Evolutionary conservation across 2,113 vertebrate genomes (phyloP).

Genomic region (Glaucidium brasilianum): DNA sequence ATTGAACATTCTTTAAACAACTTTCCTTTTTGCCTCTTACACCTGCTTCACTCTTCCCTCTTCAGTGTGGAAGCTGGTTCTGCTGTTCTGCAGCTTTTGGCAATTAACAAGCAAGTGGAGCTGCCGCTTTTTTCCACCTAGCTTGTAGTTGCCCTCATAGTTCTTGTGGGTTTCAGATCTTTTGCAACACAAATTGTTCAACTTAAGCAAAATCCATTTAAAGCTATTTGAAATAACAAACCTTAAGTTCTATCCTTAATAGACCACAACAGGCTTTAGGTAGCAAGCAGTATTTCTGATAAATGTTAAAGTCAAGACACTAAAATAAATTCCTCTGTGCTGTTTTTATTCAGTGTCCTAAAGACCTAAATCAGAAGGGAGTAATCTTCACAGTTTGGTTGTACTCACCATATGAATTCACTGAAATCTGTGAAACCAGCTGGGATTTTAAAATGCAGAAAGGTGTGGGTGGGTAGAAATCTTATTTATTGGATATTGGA

Average conservation of each 20-base stretch:
- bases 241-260: accelerated
- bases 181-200: not conserved
- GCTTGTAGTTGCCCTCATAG: not conserved
- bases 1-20: not conserved
- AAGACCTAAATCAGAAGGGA: not conserved
- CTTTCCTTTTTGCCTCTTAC: not conserved
- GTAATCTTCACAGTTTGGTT: not conserved
- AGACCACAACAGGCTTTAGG: not conserved
- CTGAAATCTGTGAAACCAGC: not conserved
- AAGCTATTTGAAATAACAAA: not conserved
- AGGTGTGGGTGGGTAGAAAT: not conserved
- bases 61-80: not conserved
- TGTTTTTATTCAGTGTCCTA: not conserved
- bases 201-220: too few relatives aligned
- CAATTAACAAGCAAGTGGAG: not conserved
- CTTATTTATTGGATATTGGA: too few relatives aligned
- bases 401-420: not conserved
- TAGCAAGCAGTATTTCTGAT: not conserved
- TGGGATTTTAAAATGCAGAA: not conserved
- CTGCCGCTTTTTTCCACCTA: not conserved
- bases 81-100: not conserved
- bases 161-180: not conserved
- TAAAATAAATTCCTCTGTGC: not conserved
- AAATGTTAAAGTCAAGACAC: not conserved
- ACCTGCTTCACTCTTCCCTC: not conserved